Evolutionary conservation across 1,140 invertebrate species (phyloP), one percentile per base, ranked within the genome.

Genomic region (Lepidurus arcticus): DNA sequence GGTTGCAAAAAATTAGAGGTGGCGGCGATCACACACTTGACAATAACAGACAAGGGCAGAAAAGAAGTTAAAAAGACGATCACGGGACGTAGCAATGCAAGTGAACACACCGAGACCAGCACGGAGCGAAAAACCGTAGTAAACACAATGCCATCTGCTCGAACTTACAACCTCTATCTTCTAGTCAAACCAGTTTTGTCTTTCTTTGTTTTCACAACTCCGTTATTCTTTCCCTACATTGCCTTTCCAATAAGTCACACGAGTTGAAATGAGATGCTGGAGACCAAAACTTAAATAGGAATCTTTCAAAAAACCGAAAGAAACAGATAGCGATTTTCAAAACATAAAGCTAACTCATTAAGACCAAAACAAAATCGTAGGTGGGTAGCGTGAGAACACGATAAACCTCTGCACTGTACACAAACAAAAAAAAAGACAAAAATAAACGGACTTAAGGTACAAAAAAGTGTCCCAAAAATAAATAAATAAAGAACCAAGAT

Each of bases 381-480:
- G 53, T 65, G 53, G 53, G 53, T 65, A 65, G 53, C 53, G 16
- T 21, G 53, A 21, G 53, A 13, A 65, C 21, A 34, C 34, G 34
- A 65, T 65, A 65, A 65, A 65, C 21, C 53, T 65, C 53, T 65
- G 53, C 53, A 65, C 16, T 34, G 53, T 13, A 65, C 53, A 65
- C 53, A 65, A 65, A 65, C 53, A 65, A 16, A 47, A 65, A 65
- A 21, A 21, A 65, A 65, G 7, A 65, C 53, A 65, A 65, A 65
- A 65, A 7, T 7, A 65, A 65, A 47, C 45, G 16, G 21, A 65
- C 13, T 6, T 65, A n/a, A 65, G 53, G 53, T 65, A 65, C 53
- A n/a, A 65, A 65, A 65, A 65, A 65, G 53, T 65, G 53, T 65
- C 53, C 53, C 53, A 13, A 65, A 65, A 65, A 65, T 65, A 65